Conservation (phyloP, 2,888 invertebrate genomes). For the Fragum fragum region DNA sequence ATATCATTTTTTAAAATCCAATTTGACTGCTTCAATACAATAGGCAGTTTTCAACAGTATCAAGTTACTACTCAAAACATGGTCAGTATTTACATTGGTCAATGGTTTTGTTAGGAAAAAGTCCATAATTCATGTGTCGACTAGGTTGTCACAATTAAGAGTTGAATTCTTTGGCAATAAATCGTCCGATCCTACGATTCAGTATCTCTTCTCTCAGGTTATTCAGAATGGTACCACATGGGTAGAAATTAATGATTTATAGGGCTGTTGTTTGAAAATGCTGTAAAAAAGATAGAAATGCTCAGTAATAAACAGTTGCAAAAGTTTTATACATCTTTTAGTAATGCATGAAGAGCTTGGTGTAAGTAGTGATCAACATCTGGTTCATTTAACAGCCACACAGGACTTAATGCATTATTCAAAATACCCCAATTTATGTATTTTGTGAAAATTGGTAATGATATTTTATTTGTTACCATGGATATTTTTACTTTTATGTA, state of each 20-base stretch:
- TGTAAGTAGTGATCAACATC: neutral
- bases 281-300: too few species aligned
- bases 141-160: neutral
- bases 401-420: neutral
- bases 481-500: neutral
- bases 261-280: too few species aligned
- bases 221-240: too few species aligned
- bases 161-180: too few species aligned
- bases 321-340: too few species aligned
- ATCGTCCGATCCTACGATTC: too few species aligned
- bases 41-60: neutral
- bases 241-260: too few species aligned
- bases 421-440: neutral
- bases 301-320: too few species aligned
- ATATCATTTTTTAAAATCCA: neutral
- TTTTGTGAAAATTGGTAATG: neutral
- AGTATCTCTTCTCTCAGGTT: too few species aligned
- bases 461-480: conserved; percentile 3
- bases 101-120: neutral
- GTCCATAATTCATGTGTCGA: neutral
- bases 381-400: neutral
- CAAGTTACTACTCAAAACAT: neutral
- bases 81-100: conserved; percentile 5
- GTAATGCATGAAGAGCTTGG: neutral
- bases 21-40: conserved; percentile 2